Evolutionary conservation across 2,113 vertebrate species (phyloP), one percentile per base, ranked within the genome.

Genomic region (Phainopepla nitens): DNA sequence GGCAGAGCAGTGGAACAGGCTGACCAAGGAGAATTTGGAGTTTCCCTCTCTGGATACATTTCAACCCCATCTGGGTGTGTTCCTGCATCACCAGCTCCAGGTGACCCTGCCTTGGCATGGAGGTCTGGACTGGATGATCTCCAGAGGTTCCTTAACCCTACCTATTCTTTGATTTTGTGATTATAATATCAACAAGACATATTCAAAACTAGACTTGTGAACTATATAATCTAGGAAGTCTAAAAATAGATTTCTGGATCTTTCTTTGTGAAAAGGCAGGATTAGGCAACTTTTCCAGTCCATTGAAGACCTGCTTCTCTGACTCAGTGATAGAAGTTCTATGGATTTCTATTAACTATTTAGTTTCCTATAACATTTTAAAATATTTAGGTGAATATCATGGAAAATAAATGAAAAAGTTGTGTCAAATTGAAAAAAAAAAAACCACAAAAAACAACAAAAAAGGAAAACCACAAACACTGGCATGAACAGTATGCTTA

Each of bases 361-460:
- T 23, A 23, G 47, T 75, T 70, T n/a, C 58, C 21, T 28, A 50
- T 33, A 16, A n/a, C 10, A 62, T 45, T 54, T 70, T 41, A 80
- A 39, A 82, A 66, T 54, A 91, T 66, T 61, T 42, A 72, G 31
- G 15, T 27, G 14, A 7, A 12, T 56, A 7, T 33, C 16, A 72
- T 5, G 11, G 15, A 60, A 85, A 83, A 73, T 1, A 70, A 4
- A 70, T 21, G 3, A 77, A 76, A 77, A 81, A 31, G 3, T 47
- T 70, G 11, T 33, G 9, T 70, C 50, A 33, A 61, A 53, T 4
- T 54, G 10, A 13, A 28, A 69, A 72, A 53, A 50, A 18, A 5
- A 6, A 20, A 0, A 11, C 39, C 2, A 18, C 1, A 56, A 23
- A n/a, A n/a, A n/a, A n/a, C 1, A 19, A 35, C 22, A 44, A 35